A percentile compares a stretch with the other conserved stretches of the same genome.
These are phyloP conservation scores for Halisarca cf. caerulea DNA, from an alignment of 37 sponge, comb jelly and placozoan genomes.

Conservation along the genomic window DNA sequence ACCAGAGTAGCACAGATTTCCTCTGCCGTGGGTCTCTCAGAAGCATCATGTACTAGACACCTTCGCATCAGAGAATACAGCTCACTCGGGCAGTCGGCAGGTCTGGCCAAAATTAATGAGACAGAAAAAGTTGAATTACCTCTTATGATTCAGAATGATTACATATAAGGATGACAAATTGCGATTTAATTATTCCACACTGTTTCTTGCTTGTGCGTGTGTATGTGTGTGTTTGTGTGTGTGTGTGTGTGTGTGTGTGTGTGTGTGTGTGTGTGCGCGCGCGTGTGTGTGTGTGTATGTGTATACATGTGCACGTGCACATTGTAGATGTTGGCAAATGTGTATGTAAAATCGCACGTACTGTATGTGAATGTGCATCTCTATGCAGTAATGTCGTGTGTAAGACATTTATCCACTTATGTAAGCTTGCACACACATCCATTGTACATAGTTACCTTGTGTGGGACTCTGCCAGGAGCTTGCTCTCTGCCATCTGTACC, in stretches of 20 bases:
- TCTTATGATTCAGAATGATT: background rate
- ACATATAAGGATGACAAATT: background rate
- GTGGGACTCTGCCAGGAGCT: background rate
- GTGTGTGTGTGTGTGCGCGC: too few species aligned
- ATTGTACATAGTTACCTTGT: slow-evolving; percentile 16
- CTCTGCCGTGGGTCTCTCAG: slow-evolving; percentile 32
- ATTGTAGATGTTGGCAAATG: too few species aligned
- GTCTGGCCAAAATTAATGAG: slow-evolving; percentile 3
- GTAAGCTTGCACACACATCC: background rate
- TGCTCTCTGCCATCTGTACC: slow-evolving; percentile 40
- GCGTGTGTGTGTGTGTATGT: too few species aligned
- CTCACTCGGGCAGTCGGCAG: slow-evolving; percentile 42
- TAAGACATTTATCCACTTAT: background rate
- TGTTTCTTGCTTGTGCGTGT: background rate
- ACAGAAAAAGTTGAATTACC: background rate
- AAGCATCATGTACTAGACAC: slow-evolving; percentile 29
- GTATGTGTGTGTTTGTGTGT: too few species aligned
- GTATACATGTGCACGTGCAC: too few species aligned
- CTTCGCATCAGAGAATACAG: slow-evolving; percentile 18
- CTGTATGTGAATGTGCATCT: too few species aligned
- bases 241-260: too few species aligned
- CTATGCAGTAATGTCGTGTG: too few species aligned
- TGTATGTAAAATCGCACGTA: too few species aligned
- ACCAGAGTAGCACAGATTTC: slow-evolving; percentile 4
- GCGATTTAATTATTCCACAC: background rate